Percentiles rank a stretch among this genome's conserved stretches.
phyloP scores from a whole-genome alignment of 2,797 vertebrate genomes.

The Vireo griseus region DNA sequence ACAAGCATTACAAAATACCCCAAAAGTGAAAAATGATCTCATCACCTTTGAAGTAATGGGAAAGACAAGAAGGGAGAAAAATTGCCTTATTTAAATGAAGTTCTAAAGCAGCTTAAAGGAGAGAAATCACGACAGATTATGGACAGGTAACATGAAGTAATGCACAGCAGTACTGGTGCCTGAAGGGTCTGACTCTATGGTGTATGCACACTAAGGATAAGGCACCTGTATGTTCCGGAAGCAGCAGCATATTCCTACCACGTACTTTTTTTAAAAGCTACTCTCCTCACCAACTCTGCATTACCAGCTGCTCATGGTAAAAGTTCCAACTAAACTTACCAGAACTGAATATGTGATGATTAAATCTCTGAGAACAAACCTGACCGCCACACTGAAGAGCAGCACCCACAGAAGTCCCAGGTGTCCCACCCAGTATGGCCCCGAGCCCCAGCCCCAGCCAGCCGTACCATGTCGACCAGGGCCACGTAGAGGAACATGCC shows the following conservation, averaged over 20 bases:
- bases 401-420: fast-evolving
- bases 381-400: neutral
- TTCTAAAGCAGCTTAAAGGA: neutral
- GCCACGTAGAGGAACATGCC: conserved; percentile 99
- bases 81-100: neutral
- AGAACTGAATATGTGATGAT: fast-evolving
- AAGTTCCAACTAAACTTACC: neutral
- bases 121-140: neutral
- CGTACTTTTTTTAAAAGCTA: neutral
- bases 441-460: neutral
- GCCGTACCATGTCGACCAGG: conserved; percentile 94
- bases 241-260: neutral
- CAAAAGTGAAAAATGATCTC: neutral
- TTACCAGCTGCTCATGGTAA: neutral
- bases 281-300: neutral
- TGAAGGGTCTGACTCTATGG: neutral
- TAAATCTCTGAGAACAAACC: neutral
- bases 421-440: neutral
- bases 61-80: neutral
- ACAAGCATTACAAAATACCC: neutral
- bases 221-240: neutral
- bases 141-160: neutral
- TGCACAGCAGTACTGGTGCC: neutral
- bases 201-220: neutral
- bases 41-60: too few species aligned